Evolutionary conservation across 2,113 vertebrate genomes (phyloP), one percentile per base, ranked within the genome.

Genomic region (Pampusana beccarii): DNA sequence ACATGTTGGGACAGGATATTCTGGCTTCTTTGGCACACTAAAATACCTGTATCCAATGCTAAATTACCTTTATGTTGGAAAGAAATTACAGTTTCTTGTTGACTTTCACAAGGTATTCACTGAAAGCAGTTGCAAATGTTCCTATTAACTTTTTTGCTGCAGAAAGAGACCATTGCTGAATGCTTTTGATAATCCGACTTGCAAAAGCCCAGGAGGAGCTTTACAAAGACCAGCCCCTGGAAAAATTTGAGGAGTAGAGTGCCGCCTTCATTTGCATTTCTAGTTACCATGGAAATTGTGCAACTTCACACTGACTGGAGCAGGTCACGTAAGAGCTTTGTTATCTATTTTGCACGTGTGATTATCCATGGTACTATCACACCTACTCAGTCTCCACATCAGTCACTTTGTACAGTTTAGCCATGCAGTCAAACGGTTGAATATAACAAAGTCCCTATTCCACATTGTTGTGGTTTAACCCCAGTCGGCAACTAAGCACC

Each of bases 1-100:
- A 34, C 90, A 79, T 81, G 86, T 93, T 81, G 86, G 40, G 26
- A 89, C 72, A 94, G 73, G 50, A 79, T 91, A 75, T 84, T 90
- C 38, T 80, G n/a, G n/a, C n/a, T n/a, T n/a, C n/a, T 73, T 56
- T 90, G 93, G 78, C 93, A 51, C 34, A 38, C 46, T 84, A n/a
- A 88, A 92, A 71, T 60, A 21, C 51, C 20, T 74, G 61, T 58
- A 64, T 44, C 14, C 24, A 54, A 14, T 61, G 66, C 28, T 79
- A 65, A 89, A 79, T 80, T 42, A 88, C 80, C 80, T 91, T 91
- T 85, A 31, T 0, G 1, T 62, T 89, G 34, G 24, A 48, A 88
- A 67, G 53, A 72, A 86, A 88, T 86, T 74, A 46, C 60, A 51
- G 56, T 62, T 92, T 88, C 62, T 83, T 86, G 80, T 88, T 92